Evolutionary conservation across 2,888 invertebrate species (phyloP).

Genomic region (Parnassius mnemosyne): DNA sequence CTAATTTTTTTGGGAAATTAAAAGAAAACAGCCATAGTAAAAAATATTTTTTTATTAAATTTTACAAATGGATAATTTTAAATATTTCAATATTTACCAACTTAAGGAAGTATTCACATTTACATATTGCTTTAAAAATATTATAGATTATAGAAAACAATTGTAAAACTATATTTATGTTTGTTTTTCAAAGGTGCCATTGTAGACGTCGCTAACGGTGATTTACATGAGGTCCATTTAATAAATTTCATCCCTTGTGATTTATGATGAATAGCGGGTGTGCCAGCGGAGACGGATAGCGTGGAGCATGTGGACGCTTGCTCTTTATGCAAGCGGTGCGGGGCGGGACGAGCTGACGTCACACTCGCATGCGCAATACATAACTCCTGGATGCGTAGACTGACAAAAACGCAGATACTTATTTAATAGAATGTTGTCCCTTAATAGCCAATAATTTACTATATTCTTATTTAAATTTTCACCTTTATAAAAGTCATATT

Average conservation of each 20-base stretch:
- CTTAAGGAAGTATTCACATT: too few species aligned
- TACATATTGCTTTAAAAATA: too few species aligned
- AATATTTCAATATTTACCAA: too few species aligned
- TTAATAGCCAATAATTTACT: not conserved
- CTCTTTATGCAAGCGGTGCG: conserved; percentile 37
- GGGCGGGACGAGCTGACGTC: conserved; percentile 66
- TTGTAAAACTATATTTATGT: not conserved
- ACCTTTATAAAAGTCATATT: not conserved
- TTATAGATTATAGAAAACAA: not conserved
- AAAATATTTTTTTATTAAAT: too few species aligned
- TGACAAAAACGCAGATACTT: conserved; percentile 42
- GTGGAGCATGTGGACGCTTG: conserved; percentile 33
- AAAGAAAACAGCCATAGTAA: too few species aligned
- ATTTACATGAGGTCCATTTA: conserved; percentile 33
- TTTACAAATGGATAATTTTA: too few species aligned
- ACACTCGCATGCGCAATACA: conserved; percentile 63
- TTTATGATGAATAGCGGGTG: conserved; percentile 40
- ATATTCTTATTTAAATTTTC: not conserved
- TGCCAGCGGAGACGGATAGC: conserved; percentile 41
- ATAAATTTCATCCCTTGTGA: conserved; percentile 40
- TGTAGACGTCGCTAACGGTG: conserved; percentile 24
- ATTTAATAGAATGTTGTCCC: not conserved
- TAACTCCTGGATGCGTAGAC: conserved; percentile 59
- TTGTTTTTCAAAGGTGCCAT: conserved; percentile 1
- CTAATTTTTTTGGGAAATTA: conserved; percentile 8